Evolutionary conservation across 2,113 vertebrate genomes (phyloP).

Genomic region (Sialia sialis): DNA sequence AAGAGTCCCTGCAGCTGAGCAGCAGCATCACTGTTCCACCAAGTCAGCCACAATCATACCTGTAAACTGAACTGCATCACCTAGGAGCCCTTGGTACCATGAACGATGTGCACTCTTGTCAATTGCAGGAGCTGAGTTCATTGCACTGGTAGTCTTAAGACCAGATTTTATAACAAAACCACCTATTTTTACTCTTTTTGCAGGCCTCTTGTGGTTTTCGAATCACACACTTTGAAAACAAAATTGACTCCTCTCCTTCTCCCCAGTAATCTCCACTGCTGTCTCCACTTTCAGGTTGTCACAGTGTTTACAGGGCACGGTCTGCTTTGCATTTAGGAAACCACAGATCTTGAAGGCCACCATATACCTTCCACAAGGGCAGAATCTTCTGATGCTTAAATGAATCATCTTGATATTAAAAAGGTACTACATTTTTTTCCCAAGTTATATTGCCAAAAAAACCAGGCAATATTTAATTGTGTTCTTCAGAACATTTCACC

Average conservation of each 20-base stretch:
- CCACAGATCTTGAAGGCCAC: not conserved
- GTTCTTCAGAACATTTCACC: not conserved
- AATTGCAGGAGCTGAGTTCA: not conserved
- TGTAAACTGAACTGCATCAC: fast-evolving
- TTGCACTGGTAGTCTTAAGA: not conserved
- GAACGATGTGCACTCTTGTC: not conserved
- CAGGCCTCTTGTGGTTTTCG: not conserved
- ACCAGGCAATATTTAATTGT: not conserved
- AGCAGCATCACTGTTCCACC: not conserved
- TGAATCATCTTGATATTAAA: not conserved
- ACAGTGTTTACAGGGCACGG: not conserved
- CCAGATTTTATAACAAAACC: not conserved
- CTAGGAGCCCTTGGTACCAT: not conserved
- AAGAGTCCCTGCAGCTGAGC: not conserved
- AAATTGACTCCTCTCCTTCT: not conserved
- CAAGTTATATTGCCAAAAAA: not conserved
- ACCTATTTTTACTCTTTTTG: not conserved
- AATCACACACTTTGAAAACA: not conserved
- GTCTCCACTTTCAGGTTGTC: not conserved
- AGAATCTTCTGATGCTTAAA: not conserved
- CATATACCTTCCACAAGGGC: fast-evolving
- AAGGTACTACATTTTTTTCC: fast-evolving
- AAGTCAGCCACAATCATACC: not conserved
- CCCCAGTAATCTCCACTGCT: not conserved
- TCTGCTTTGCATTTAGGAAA: not conserved